phyloP scores from a whole-genome alignment of 1,140 invertebrate genomes.

The Drosophila azteca region DNA sequence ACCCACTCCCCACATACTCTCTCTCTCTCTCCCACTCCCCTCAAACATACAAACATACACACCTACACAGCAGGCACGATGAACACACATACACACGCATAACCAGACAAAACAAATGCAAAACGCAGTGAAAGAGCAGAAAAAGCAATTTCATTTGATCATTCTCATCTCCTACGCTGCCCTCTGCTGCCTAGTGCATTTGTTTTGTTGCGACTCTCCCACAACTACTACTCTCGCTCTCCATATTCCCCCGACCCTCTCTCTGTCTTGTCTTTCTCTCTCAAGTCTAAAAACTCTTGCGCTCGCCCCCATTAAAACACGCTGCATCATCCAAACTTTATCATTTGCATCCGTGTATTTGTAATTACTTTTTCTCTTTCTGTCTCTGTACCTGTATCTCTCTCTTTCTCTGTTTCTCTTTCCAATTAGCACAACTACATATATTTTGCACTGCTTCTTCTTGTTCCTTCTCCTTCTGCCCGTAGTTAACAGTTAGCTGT shows the following conservation, averaged over 20 bases:
- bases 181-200: constrained; percentile 14
- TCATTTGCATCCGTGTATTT: constrained; percentile 71
- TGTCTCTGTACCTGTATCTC: constrained; percentile 6
- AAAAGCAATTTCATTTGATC: constrained; percentile 3
- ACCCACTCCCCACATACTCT: constrained; percentile 16
- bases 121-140: constrained; percentile 23
- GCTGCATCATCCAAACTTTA: constrained; percentile 68
- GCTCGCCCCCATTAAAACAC: constrained; percentile 54
- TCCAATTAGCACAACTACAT: constrained; percentile 63
- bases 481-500: constrained; percentile 70
- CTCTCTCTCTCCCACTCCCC: not conserved
- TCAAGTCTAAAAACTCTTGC: constrained; percentile 36
- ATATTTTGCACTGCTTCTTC: constrained; percentile 45
- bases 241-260: constrained; percentile 27
- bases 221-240: constrained; percentile 30
- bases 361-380: constrained; percentile 5
- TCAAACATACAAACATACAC: constrained; percentile 4
- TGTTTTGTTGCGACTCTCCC: constrained; percentile 44
- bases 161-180: constrained; percentile 5
- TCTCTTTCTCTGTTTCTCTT: constrained; percentile 6
- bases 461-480: constrained; percentile 43
- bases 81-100: constrained; percentile 40
- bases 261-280: constrained; percentile 42
- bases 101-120: constrained; percentile 30
- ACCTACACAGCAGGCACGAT: constrained; percentile 37